Evolutionary conservation across 2,888 invertebrate genomes (phyloP).

Genomic region (Lobophora halterata): DNA sequence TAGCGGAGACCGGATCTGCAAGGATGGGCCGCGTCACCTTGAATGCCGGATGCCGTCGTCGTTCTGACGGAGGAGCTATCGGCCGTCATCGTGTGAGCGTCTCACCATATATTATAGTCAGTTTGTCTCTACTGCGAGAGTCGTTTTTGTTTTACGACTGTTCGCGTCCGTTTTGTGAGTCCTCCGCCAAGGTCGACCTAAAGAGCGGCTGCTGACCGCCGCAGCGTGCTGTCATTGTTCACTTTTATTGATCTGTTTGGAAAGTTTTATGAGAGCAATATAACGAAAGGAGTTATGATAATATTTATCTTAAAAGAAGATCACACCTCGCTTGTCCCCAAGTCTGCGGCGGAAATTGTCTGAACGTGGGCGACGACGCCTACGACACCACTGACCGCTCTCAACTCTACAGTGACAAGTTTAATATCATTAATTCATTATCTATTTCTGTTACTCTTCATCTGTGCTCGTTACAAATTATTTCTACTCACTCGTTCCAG

Average conservation of each 20-base stretch:
- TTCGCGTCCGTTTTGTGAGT: constrained; percentile 67
- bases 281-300: constrained; percentile 20
- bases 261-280: constrained; percentile 26
- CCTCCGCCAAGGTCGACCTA: constrained; percentile 68
- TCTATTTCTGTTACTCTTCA: constrained; percentile 53
- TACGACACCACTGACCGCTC: constrained; percentile 64
- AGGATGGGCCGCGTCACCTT: constrained; percentile 76
- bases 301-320: constrained; percentile 22
- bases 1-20: constrained; percentile 62
- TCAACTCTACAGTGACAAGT: constrained; percentile 56
- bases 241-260: constrained; percentile 23
- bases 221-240: constrained; percentile 39
- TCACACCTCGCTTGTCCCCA: constrained; percentile 50
- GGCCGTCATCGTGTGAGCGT: constrained; percentile 73
- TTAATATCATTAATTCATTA: constrained; percentile 56
- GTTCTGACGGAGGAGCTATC: constrained; percentile 69
- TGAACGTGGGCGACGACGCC: constrained; percentile 72
- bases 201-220: constrained; percentile 31
- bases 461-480: constrained; percentile 39
- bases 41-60: constrained; percentile 74
- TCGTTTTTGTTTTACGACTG: constrained; percentile 74
- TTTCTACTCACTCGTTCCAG: constrained; percentile 50
- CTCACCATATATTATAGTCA: constrained; percentile 68
- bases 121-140: constrained; percentile 66
- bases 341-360: constrained; percentile 62